Evolutionary conservation across 2,797 vertebrate genomes (phyloP), one percentile per base, ranked within the genome.

Genomic region (Dryobates pubescens): DNA sequence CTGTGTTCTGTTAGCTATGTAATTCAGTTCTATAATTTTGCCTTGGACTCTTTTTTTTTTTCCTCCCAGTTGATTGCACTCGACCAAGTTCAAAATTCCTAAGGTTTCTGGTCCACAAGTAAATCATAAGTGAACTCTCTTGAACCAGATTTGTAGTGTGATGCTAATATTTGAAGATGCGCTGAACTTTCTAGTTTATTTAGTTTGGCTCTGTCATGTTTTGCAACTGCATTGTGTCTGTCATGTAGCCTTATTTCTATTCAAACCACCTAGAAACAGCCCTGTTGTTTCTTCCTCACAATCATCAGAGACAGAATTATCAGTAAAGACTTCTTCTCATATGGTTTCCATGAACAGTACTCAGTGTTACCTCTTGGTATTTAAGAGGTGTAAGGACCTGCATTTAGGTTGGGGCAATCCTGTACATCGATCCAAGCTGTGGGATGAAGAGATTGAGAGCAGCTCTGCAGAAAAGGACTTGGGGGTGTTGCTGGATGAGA

Each of bases 151-250:
- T 74, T 88, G 71, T 68, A 84, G 64, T 59, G 59, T 64, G 61
- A 92, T 49, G 30, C 20, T 79, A 61, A 67, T 62, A 81, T 82
- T 56, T 83, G 58, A 85, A 82, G 76, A 92, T 45, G 61, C 41
- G 80, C 75, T 90, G 84, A 93, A 96, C 95, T 97, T 98, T 97
- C 96, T 97, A 19, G 38, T 93, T 94, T 92, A 83, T 96, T 96
- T 98, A 97, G 95, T 97, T 98, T 98, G 98, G 90, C 86, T 93
- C 63, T 41, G 41, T 69, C 75, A 62, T 10, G 59, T 65, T 67
- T 93, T 89, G 41, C 69, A 86, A 94, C 92, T 96, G 88, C 22
- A 80, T 54, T 86, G 27, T 77, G 23, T 93, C 92, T 82, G n/a
- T 88, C 62, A 74, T 68, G 58, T 26, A 85, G 69, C 17, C 89